A percentile compares a stretch with the other conserved stretches of the same genome.
phyloP scores from a whole-genome alignment of 1,140 invertebrate genomes.

The Brachystomella parvula region DNA sequence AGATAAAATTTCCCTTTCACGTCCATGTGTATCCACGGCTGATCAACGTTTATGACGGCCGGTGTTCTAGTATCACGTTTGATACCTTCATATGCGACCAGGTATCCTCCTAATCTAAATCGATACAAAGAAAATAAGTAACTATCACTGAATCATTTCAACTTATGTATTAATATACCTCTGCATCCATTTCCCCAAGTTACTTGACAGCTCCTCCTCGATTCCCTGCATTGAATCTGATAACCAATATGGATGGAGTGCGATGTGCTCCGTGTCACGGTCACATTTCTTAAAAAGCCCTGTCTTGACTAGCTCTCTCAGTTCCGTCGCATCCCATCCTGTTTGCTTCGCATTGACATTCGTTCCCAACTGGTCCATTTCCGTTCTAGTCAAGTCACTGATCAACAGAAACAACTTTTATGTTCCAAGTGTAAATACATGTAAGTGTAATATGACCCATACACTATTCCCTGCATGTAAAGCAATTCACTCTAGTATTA shows the following conservation, averaged over 20 bases:
- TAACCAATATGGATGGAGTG: constrained; percentile 32
- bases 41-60: constrained; percentile 17
- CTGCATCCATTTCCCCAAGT: constrained; percentile 26
- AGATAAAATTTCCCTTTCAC: constrained; percentile 29
- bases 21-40: constrained; percentile 27
- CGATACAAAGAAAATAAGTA: neutral
- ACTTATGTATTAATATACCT: constrained; percentile 15
- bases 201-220: constrained; percentile 21
- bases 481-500: too few relatives aligned
- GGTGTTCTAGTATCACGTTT: neutral
- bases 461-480: too few relatives aligned
- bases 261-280: constrained; percentile 18
- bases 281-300: constrained; percentile 18
- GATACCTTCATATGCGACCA: constrained; percentile 22
- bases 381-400: too few relatives aligned
- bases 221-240: constrained; percentile 17
- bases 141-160: neutral
- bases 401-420: too few relatives aligned
- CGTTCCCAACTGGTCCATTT: too few relatives aligned
- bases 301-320: neutral
- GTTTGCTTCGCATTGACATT: too few relatives aligned
- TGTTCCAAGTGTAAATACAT: too few relatives aligned
- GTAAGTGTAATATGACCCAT: too few relatives aligned
- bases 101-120: constrained; percentile 28
- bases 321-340: too few relatives aligned